These are phyloP conservation scores for Rhynchomys soricoides DNA, from an alignment of 2,113 vertebrate genomes.

Conservation along the genomic window DNA sequence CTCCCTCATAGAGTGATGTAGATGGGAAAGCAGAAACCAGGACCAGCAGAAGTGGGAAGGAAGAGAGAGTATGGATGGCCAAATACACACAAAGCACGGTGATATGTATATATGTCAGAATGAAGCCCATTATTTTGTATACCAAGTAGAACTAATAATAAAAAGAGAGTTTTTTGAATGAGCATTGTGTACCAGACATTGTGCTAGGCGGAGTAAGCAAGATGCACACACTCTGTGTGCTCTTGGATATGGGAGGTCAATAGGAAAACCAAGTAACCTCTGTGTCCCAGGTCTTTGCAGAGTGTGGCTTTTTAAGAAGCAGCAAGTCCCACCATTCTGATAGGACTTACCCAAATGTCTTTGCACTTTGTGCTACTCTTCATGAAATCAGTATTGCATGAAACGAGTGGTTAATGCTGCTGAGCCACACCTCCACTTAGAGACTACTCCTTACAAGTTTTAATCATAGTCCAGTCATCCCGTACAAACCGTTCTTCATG, in stretches of 20 bases:
- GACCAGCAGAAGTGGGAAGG: neutral
- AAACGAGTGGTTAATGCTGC: neutral
- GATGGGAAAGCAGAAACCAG: neutral
- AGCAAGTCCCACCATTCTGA: neutral
- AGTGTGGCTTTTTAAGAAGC: neutral
- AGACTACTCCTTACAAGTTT: neutral
- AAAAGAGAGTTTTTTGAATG: neutral
- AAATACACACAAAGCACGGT: neutral
- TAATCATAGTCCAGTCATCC: too few relatives aligned
- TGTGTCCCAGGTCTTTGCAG: neutral
- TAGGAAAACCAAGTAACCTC: neutral
- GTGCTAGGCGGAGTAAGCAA: neutral
- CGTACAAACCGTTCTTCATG: neutral
- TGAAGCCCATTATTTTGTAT: neutral
- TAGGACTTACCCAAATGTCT: neutral
- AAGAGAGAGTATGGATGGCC: too few relatives aligned
- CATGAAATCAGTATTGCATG: neutral
- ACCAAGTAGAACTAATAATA: neutral
- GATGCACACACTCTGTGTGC: fast-evolving
- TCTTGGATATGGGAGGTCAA: neutral
- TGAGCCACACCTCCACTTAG: neutral
- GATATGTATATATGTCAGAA: neutral
- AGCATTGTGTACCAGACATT: neutral
- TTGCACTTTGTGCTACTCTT: neutral
- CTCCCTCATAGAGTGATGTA: neutral